A percentile compares a stretch with the other conserved stretches of the same genome.
These are phyloP conservation scores for Gorsachius goisagi DNA, from an alignment of 2,113 vertebrate genomes.

Conservation along the genomic window DNA sequence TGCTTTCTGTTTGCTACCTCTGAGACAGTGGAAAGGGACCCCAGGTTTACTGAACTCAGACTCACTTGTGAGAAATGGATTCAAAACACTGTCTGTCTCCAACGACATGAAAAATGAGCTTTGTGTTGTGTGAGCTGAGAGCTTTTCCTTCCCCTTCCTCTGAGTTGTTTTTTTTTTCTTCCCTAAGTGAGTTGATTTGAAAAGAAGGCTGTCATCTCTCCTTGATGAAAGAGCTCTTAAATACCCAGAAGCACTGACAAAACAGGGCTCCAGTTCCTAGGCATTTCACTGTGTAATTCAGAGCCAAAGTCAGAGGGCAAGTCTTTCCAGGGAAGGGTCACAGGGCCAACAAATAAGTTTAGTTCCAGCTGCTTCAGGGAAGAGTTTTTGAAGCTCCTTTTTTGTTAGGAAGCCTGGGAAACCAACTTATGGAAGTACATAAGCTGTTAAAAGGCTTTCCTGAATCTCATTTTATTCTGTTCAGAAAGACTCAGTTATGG, in stretches of 20 bases:
- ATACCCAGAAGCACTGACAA: not conserved
- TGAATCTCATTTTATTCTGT: not conserved
- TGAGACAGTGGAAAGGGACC: not conserved
- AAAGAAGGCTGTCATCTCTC: not conserved
- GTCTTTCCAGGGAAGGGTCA: not conserved
- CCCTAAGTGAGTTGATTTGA: not conserved
- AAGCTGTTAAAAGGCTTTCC: not conserved
- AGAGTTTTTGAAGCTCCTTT: not conserved
- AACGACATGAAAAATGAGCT: not conserved
- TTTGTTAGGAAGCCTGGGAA: not conserved
- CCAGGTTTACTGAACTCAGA: not conserved
- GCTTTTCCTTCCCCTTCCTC: not conserved
- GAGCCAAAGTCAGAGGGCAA: not conserved
- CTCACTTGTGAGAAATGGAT: not conserved
- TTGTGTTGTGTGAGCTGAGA: not conserved
- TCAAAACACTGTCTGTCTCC: not conserved
- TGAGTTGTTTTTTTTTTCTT: not conserved
- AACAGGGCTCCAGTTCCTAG: not conserved
- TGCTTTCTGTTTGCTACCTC: accelerated
- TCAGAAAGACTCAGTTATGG: not conserved
- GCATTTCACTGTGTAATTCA: not conserved
- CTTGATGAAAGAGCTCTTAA: not conserved
- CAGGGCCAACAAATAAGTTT: not conserved
- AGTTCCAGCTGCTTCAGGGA: not conserved
- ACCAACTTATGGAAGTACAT: not conserved